Evolutionary conservation across 2,797 vertebrate genomes (phyloP).

Genomic region (Tokudaia tokunoshimensis): DNA sequence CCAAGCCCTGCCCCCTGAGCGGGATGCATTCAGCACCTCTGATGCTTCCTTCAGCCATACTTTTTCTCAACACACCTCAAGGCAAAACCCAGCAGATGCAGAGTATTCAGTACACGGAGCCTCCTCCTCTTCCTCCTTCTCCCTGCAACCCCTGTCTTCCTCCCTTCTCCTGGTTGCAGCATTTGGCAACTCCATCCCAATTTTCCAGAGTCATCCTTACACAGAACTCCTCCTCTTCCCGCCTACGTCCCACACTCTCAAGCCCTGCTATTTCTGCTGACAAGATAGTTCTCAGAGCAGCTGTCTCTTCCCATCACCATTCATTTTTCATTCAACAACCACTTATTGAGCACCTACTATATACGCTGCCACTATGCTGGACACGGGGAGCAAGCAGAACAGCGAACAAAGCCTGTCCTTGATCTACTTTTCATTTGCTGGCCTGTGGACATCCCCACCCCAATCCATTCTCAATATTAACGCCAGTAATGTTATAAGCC

Average conservation of each 20-base stretch:
- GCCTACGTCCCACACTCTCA: neutral
- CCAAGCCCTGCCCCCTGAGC: neutral
- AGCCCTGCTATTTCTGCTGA: slow-evolving; percentile 20
- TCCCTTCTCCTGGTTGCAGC: neutral
- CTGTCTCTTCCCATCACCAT: slow-evolving; percentile 4
- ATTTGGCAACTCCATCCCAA: neutral
- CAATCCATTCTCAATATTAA: neutral
- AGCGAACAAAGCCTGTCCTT: neutral
- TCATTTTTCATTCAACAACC: slow-evolving; percentile 7
- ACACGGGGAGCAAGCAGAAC: neutral
- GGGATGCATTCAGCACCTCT: accelerated
- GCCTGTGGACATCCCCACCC: neutral
- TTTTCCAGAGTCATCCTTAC: slow-evolving; percentile 54
- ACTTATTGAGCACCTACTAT: slow-evolving; percentile 8
- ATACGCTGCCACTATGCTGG: neutral
- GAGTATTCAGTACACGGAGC: slow-evolving; percentile 12
- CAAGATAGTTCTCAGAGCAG: neutral
- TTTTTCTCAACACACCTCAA: neutral
- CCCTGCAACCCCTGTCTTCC: neutral
- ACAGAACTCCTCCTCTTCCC: slow-evolving; percentile 29
- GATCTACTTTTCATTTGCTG: neutral
- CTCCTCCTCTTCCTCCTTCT: neutral
- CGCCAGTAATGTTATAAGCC: neutral
- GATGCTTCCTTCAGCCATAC: neutral
- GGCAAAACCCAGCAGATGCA: neutral